Percentiles rank a stretch among this genome's conserved stretches.
phyloP scores from a whole-genome alignment of 1,140 invertebrate species.

The Chlorops oryzae region DNA sequence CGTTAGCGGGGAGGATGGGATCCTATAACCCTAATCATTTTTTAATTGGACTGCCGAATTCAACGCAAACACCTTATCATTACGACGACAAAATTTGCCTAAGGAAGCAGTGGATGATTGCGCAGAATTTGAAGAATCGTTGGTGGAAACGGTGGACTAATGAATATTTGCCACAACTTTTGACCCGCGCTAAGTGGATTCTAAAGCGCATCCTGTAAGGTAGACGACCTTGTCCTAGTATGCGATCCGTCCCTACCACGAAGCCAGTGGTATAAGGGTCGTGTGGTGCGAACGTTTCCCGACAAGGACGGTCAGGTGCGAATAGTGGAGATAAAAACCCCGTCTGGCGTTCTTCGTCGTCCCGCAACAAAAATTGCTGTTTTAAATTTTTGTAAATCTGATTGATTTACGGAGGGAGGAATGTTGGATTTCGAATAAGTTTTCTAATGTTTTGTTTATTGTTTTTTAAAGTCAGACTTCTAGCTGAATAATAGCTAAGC shows the following conservation, averaged over 20 bases:
- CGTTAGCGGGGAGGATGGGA: too few relatives aligned
- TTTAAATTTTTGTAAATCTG: not conserved
- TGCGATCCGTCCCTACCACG: constrained; percentile 19
- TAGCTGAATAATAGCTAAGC: too few relatives aligned
- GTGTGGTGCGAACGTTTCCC: too few relatives aligned
- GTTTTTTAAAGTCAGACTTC: too few relatives aligned
- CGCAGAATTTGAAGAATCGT: constrained; percentile 23
- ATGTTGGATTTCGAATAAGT: too few relatives aligned
- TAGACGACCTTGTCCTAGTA: constrained; percentile 29
- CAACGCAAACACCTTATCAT: constrained; percentile 8
- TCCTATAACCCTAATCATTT: constrained; percentile 40
- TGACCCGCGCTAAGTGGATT: constrained; percentile 27
- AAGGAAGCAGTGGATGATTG: constrained; percentile 18
- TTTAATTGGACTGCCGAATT: constrained; percentile 12
- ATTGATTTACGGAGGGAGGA: too few relatives aligned
- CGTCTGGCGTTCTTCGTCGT: not conserved
- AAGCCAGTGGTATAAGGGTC: constrained; percentile 26
- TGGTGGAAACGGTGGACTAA: constrained; percentile 29
- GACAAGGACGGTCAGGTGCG: too few relatives aligned
- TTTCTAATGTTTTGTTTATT: too few relatives aligned
- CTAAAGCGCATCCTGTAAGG: constrained; percentile 14
- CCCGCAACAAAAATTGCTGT: constrained; percentile 1
- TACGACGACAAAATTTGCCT: constrained; percentile 10
- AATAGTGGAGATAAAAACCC: too few relatives aligned
- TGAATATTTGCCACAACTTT: constrained; percentile 23